Evolutionary conservation across 2,797 vertebrate genomes (phyloP).

Genomic region (Erethizon dorsatum): DNA sequence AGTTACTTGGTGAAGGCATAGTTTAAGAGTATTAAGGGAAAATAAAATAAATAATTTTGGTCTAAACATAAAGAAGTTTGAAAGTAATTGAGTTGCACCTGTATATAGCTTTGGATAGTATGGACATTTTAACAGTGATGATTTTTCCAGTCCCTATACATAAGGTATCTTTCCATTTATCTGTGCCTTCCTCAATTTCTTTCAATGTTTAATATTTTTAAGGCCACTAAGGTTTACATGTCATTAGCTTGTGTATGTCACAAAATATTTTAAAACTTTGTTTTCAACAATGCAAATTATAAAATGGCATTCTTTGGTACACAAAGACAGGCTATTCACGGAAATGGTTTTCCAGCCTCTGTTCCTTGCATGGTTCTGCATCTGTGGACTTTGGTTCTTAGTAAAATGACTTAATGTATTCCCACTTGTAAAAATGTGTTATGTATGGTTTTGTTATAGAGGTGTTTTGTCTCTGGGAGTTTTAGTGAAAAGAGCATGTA

Average conservation of each 20-base stretch:
- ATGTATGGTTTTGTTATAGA: neutral
- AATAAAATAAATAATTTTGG: neutral
- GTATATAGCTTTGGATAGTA: neutral
- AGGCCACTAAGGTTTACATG: neutral
- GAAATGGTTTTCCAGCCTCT: neutral
- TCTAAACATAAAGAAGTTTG: neutral
- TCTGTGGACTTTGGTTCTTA: neutral
- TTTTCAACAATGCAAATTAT: slow-evolving; percentile 1
- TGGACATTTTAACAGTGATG: neutral
- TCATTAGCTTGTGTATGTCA: neutral
- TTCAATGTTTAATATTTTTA: neutral
- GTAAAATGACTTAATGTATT: slow-evolving; percentile 9
- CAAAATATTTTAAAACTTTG: neutral
- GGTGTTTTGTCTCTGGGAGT: neutral
- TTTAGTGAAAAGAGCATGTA: neutral
- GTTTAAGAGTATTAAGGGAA: neutral
- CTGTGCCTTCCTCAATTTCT: neutral
- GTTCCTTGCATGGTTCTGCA: neutral
- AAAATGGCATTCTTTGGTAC: neutral
- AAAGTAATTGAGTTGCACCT: neutral
- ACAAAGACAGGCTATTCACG: neutral
- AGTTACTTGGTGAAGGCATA: neutral
- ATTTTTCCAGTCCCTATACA: neutral
- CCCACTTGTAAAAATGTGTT: neutral
- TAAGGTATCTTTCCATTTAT: neutral